Base-by-base conservation (phyloP, 1,140 invertebrate species). In the Akabosia matsudoensis region DNA sequence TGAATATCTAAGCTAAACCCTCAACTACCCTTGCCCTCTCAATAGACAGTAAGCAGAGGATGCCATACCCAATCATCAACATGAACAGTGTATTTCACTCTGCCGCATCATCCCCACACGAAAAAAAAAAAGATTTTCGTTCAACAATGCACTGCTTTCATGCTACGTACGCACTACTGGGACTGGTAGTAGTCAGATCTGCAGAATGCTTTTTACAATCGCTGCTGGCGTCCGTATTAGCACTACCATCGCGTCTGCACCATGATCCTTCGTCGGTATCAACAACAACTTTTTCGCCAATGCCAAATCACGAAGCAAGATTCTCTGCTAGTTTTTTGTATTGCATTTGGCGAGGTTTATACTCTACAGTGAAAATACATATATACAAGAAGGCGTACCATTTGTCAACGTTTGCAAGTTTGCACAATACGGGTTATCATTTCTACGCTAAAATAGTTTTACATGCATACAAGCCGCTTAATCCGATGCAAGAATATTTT, bases 1-100 rank as follows among this genome's bases (percentile, higher is more conserved):
- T 77, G 76, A 77, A 77, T 77, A 77, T 77, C 76, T 74, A 31
- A 52, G 73, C 73, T 56, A 54, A 54, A 56, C 73, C 37, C 73
- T 74, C 73, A 56, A 74, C 37, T 37, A 54, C 73, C 52, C 37
- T 56, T 74, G 52, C 37, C 73, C 37, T 74, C 73, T 37, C 18
- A 10, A 67, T 30, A 56, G 54, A 56, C 54, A 56, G 54, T 56
- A 56, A 56, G 54, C 54, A 56, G 54, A 56, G 54, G 54, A 56
- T 56, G 37, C 37, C 7, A 56, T 56, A 56, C 54, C 54, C 54
- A 56, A 56, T 56, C 22, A 56, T 56, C 54, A 56, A n/a, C 54
- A 22, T 56, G 10, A 56, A 16, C 54, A 56, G 10, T 22, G 24
- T 56, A 45, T 45, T 10, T 45, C 7, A 18, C 37, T 45, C 18